These are phyloP conservation scores for Aphaenogaster rudis DNA, from an alignment of 1,140 invertebrate genomes.

Conservation along the genomic window DNA sequence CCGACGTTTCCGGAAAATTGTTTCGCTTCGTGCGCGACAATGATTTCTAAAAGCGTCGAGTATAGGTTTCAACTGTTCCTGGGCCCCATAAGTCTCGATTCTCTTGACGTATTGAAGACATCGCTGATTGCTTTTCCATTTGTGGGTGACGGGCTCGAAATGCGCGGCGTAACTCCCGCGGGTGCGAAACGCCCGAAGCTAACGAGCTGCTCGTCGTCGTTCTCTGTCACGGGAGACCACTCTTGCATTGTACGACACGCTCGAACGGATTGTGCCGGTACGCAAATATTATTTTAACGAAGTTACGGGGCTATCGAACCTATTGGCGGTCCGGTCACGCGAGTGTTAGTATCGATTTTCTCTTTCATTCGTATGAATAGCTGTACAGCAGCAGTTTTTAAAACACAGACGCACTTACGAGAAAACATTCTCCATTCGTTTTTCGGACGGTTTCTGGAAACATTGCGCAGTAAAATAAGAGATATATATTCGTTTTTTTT, in stretches of 20 bases:
- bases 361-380: constrained; percentile 42
- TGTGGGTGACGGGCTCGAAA: constrained; percentile 38
- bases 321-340: constrained; percentile 39
- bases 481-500: neutral
- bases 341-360: constrained; percentile 62
- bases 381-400: neutral
- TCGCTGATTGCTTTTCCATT: constrained; percentile 55
- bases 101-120: constrained; percentile 45
- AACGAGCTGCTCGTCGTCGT: constrained; percentile 51
- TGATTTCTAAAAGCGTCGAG: neutral
- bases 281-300: constrained; percentile 67
- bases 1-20: neutral
- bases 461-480: neutral
- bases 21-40: neutral
- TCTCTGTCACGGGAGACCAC: constrained; percentile 43
- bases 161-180: constrained; percentile 18
- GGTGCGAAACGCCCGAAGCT: constrained; percentile 39
- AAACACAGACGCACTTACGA: constrained; percentile 23
- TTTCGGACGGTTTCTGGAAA: neutral
- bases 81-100: neutral
- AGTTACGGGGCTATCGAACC: constrained; percentile 46
- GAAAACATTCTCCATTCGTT: constrained; percentile 11
- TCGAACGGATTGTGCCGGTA: constrained; percentile 51
- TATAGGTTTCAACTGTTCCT: neutral
- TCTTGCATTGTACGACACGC: constrained; percentile 48